Base-by-base conservation (phyloP, 2,888 invertebrate genomes). In the Eudasyphora cyanicolor region DNA sequence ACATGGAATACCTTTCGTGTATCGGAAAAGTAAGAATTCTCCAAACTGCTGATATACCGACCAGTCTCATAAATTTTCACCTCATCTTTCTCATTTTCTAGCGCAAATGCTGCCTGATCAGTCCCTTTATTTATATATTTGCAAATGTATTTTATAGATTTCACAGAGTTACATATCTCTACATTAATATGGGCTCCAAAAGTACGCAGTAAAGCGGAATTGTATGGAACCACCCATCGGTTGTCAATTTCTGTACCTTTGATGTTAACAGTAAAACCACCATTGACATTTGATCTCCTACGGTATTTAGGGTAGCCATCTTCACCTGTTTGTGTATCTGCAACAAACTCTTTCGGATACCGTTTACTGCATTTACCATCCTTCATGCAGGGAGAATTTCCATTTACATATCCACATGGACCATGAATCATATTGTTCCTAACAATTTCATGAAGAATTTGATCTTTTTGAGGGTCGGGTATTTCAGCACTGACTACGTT, bases 271-370 rank as follows among this genome's bases (percentile, higher is more conserved):
- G 8, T 69, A 8, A 67, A 77, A n/a, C 74, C 74, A 12, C 75
- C 75, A 2, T 69, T 19, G 10, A 35, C 7, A n/a, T 57, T 8
- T 0, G 70, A 27, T 29, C 76, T 71, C 69, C 76, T 51, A 14
- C 60, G 27, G 60, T 83, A 83, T 57, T 35, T 24, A 0, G 79
- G 83, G 29, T 79, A 83, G 4, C 83, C 79, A 60, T 83, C 79
- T 0, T 83, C 74, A 6, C 76, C 76, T 35, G 71, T 73, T 57
- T 82, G 75, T 12, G 80, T 75, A 19, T 75, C 69, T 35, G 29
- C 27, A 14, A 75, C 17, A 2, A 80, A 38, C 2, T 49, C 51
- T 10, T 45, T 17, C 1, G 80, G 80, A 24, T 27, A 79, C 19
- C 35, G 69, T 60, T 80, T 60, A 6, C 17, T 45, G 24, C 79